phyloP scores from a whole-genome alignment of 2,797 vertebrate genomes.

The Danio aesculapii region DNA sequence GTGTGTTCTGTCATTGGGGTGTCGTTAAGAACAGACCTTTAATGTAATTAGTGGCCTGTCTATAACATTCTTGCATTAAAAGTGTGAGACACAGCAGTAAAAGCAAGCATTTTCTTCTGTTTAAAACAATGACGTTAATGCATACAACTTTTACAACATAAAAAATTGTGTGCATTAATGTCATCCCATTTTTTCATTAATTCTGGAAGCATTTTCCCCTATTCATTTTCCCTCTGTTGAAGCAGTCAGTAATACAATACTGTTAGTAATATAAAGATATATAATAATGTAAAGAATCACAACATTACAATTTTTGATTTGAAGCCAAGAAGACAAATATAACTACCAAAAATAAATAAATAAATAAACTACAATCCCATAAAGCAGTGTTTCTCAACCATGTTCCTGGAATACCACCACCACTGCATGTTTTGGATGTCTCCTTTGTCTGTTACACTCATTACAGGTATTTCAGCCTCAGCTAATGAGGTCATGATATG shows the following conservation, averaged over 20 bases:
- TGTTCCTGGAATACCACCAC: too few species aligned
- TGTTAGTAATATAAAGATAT: background rate
- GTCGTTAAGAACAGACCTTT: background rate
- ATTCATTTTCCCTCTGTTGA: background rate
- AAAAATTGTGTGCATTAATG: background rate
- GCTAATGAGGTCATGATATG: too few species aligned
- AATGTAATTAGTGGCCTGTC: background rate
- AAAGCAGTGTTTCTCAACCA: background rate
- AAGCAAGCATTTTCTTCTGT: background rate
- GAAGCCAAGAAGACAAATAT: too few species aligned
- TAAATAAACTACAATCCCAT: conserved; percentile 7
- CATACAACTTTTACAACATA: background rate
- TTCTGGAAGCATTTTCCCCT: background rate
- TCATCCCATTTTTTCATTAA: background rate
- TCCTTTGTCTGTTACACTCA: too few species aligned
- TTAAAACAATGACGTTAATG: background rate
- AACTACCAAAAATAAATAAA: too few species aligned
- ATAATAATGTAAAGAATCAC: background rate
- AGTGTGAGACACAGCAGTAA: background rate
- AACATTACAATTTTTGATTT: conserved; percentile 1
- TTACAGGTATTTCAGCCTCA: too few species aligned
- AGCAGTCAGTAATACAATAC: too few species aligned
- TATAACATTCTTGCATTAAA: background rate
- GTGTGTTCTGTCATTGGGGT: conserved; percentile 7
- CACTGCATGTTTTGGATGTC: too few species aligned